Base-by-base conservation (phyloP, 2,888 invertebrate genomes). In the Serripes groenlandicus region DNA sequence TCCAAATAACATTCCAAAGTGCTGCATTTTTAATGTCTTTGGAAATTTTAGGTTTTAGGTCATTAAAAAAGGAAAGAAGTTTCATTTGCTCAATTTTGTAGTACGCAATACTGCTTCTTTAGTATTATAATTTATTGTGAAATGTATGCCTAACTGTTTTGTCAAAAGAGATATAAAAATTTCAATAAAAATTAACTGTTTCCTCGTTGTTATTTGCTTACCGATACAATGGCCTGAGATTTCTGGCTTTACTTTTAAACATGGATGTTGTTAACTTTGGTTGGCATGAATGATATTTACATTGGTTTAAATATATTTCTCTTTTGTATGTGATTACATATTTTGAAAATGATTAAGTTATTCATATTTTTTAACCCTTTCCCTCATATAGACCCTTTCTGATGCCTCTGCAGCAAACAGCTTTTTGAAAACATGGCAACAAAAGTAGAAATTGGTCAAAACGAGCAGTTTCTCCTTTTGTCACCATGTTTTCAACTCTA, bases 221-320 rank as follows among this genome's bases (percentile, higher is more conserved):
- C 66, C 66, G 23, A 26, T 56, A 42, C 15, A 23, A 42, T 66
- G 66, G 28, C 11, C 66, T 42, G 62, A 21, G 30, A 62, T 32
- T 37, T 37, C 66, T 66, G 66, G 66, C 66, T 66, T 66, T 66
- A 66, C 66, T 42, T 28, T 42, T 66, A 66, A 66, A 66, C 66
- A 66, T 66, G 66, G 66, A 26, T 62, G 62, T 4, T 4, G 1
- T 58, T n/a, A 58, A 58, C 2, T 58, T 52, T 23, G 5, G 3
- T 52, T 52, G 52, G 18, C 5, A 52, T n/a, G 52, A 23, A 15
- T n/a, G 18, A 11, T 42, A n/a, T n/a, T n/a, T n/a, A n/a, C n/a
- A n/a, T n/a, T n/a, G n/a, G n/a, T n/a, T n/a, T n/a, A n/a, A n/a
- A n/a, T n/a, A n/a, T n/a, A n/a, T n/a, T n/a, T n/a, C n/a, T n/a